Evolutionary conservation across 2,113 vertebrate species (phyloP).

Genomic region (Prunella himalayana): DNA sequence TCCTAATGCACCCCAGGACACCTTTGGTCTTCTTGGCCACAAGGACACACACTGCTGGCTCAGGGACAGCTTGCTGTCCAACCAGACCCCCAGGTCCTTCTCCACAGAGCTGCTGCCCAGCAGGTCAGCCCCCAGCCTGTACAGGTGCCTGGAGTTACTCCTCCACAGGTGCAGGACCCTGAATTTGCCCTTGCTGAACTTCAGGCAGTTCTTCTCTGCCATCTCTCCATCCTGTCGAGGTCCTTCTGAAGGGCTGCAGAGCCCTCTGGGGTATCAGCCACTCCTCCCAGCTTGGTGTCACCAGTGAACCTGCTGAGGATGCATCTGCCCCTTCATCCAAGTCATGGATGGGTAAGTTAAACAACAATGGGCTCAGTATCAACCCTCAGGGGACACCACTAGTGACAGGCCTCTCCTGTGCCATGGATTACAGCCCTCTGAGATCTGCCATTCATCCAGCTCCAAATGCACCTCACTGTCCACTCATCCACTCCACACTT

Average conservation of each 20-base stretch:
- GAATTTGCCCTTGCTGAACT: background rate
- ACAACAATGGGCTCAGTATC: no score
- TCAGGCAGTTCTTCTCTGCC: background rate
- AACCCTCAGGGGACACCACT: background rate
- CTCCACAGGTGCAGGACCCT: background rate
- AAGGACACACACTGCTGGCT: background rate
- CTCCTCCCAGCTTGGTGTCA: background rate
- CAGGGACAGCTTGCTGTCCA: background rate
- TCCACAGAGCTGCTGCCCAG: background rate
- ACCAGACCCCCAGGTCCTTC: background rate
- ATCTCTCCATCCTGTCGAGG: fast-evolving
- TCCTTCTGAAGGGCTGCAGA: background rate
- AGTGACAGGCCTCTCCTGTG: background rate
- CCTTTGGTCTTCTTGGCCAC: background rate
- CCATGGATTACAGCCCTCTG: background rate
- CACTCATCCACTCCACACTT: background rate
- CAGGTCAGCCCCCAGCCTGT: background rate
- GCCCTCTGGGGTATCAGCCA: fast-evolving
- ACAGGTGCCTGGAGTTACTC: background rate
- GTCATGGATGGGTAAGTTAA: background rate
- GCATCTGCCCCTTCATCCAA: background rate
- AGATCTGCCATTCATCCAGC: background rate
- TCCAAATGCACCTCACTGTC: background rate
- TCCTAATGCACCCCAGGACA: background rate
- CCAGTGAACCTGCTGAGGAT: background rate